Evolutionary conservation across 2,888 invertebrate species (phyloP).

Genomic region (Oligia latruncula): DNA sequence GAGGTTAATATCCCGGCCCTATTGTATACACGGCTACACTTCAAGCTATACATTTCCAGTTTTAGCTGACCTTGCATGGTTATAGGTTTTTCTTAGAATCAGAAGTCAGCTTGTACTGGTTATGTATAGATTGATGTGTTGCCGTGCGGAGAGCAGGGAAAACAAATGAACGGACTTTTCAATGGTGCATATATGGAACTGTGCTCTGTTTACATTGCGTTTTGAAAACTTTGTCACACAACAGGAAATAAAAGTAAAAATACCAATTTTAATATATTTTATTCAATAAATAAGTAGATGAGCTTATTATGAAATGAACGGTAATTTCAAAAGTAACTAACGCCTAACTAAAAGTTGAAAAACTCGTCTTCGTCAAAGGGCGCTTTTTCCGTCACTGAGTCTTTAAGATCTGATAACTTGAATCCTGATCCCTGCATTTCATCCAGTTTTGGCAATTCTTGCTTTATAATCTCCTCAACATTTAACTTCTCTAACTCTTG

Average conservation of each 20-base stretch:
- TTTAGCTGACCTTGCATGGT: too few species aligned
- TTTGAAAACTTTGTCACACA: neutral
- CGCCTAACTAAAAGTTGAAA: conserved; percentile 82
- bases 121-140: too few species aligned
- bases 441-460: conserved; percentile 92
- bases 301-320: conserved; percentile 4
- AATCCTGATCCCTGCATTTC: conserved; percentile 88
- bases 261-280: conserved; percentile 6
- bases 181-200: neutral
- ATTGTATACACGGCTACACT: too few species aligned
- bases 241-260: neutral
- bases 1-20: neutral
- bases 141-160: neutral
- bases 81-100: too few species aligned
- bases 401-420: conserved; percentile 82
- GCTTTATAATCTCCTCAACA: conserved; percentile 93
- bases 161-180: neutral
- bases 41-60: too few species aligned
- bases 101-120: too few species aligned
- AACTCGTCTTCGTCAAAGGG: conserved; percentile 86
- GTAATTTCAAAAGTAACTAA: conserved; percentile 1
- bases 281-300: conserved; percentile 63
- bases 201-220: neutral
- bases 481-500: conserved; percentile 93
- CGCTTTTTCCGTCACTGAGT: conserved; percentile 67